A percentile compares a stretch with the other conserved stretches of the same genome.
phyloP scores from a whole-genome alignment of 2,113 vertebrate species.

The Galeopterus variegatus region DNA sequence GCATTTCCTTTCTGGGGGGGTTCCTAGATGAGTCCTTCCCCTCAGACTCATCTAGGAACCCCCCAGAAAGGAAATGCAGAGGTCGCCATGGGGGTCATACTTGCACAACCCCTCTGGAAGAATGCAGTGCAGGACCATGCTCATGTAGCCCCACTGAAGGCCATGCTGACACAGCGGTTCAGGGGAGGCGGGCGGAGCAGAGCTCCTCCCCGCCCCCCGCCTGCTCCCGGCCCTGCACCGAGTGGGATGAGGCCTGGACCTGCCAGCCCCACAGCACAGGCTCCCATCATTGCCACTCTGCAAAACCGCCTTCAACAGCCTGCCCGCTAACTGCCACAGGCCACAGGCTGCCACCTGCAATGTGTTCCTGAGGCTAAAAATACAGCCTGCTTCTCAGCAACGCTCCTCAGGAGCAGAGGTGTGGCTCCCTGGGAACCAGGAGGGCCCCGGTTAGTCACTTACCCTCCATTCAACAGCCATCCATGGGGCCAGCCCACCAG shows the following conservation, averaged over 20 bases:
- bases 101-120: neutral
- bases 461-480: neutral
- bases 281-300: neutral
- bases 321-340: neutral
- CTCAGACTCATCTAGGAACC: neutral
- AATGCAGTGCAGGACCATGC: neutral
- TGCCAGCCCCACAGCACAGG: neutral
- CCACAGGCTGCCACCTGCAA: neutral
- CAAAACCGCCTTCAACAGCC: slow-evolving; percentile 41
- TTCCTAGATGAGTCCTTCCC: no score
- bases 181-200: neutral
- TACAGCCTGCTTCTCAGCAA: neutral
- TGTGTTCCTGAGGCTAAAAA: slow-evolving; percentile 52
- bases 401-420: neutral
- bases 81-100: neutral
- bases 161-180: neutral
- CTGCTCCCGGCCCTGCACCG: no score
- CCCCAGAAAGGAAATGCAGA: neutral
- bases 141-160: neutral
- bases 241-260: neutral
- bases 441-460: neutral
- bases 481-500: neutral
- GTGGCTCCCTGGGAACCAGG: no score
- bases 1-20: no score
- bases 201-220: neutral